Percentiles rank a stretch among this genome's conserved stretches.
These are phyloP conservation scores for Augochlora pura DNA, from an alignment of 1,140 invertebrate genomes.

Conservation along the genomic window DNA sequence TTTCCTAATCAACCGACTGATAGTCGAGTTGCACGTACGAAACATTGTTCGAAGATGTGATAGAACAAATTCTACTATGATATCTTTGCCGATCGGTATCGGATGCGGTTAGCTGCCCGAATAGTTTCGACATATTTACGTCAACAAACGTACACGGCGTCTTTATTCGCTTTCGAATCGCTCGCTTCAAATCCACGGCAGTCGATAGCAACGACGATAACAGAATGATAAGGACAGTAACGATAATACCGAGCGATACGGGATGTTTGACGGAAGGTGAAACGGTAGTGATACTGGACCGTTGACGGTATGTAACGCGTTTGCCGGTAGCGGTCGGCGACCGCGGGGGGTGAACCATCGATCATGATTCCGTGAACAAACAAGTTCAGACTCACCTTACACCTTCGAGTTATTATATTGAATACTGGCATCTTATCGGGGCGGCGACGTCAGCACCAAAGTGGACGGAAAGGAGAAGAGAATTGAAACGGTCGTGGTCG, in stretches of 20 bases:
- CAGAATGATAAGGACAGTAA: too few relatives aligned
- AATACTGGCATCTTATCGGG: conserved; percentile 79
- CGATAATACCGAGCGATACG: too few relatives aligned
- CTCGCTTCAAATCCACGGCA: too few relatives aligned
- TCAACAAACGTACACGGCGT: background rate
- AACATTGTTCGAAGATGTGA: too few relatives aligned
- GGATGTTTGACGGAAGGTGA: too few relatives aligned
- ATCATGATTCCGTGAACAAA: background rate
- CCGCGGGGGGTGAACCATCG: background rate
- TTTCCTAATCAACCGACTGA: background rate
- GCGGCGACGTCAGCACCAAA: background rate
- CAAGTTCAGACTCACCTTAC: conserved; percentile 71
- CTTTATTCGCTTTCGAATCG: background rate
- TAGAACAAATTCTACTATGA: too few relatives aligned
- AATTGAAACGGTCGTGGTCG: background rate
- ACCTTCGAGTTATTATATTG: conserved; percentile 81
- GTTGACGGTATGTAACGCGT: too few relatives aligned
- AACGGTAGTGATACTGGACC: too few relatives aligned
- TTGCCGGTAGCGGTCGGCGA: too few relatives aligned
- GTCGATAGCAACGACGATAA: too few relatives aligned
- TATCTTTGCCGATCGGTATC: conserved; percentile 23
- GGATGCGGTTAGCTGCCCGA: conserved; percentile 49
- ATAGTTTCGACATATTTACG: conserved; percentile 17
- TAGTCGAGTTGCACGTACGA: background rate
- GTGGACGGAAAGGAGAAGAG: background rate